A percentile compares a stretch with the other conserved stretches of the same genome.
phyloP scores from a whole-genome alignment of 2,797 vertebrate species.

The Alfaro cultratus region DNA sequence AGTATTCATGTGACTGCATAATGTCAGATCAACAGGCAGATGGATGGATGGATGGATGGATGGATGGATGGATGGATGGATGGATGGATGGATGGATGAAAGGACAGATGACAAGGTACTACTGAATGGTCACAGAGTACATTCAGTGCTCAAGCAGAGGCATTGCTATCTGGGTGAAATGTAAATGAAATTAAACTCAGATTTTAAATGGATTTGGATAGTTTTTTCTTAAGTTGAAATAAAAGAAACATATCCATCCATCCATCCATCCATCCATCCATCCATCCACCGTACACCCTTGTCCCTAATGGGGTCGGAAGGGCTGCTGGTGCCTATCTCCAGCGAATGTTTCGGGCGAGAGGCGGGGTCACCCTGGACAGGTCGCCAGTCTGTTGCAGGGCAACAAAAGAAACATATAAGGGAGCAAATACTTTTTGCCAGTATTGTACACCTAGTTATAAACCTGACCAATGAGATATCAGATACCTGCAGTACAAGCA shows the following conservation, averaged over 20 bases:
- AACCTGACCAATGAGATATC: background rate
- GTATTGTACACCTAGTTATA: background rate
- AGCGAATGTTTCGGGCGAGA: no score
- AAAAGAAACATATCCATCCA: background rate
- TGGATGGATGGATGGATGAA: accelerated
- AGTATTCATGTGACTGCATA: background rate
- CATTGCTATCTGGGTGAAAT: background rate
- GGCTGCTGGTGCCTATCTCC: no score
- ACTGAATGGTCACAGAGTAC: background rate
- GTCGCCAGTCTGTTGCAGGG: no score
- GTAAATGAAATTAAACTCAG: background rate
- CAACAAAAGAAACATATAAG: background rate
- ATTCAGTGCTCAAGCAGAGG: background rate
- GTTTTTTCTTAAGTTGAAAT: background rate
- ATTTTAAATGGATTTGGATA: background rate
- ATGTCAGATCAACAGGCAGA: background rate
- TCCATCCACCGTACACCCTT: no score
- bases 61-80: background rate
- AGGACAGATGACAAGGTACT: no score
- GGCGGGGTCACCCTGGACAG: no score
- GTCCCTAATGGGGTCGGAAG: no score
- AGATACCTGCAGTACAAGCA: background rate
- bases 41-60: no score
- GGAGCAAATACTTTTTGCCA: background rate
- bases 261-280: no score